Evolutionary conservation across 2,113 vertebrate genomes (phyloP).

Genomic region (Elachura formosa): DNA sequence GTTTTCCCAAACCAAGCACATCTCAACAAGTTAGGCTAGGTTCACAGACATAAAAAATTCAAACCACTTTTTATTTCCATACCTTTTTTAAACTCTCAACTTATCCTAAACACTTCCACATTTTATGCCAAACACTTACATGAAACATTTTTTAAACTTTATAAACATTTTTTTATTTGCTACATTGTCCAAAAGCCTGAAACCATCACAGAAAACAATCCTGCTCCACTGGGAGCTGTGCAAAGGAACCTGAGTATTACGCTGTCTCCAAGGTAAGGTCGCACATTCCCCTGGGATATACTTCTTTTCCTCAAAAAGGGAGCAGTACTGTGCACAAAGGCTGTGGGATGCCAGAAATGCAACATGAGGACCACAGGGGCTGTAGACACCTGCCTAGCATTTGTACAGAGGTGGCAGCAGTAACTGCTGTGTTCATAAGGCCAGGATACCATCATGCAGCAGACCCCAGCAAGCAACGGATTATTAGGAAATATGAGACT

Average conservation of each 20-base stretch:
- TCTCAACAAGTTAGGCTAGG: constrained; percentile 25
- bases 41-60: constrained; percentile 7
- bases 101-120: constrained; percentile 6
- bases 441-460: background rate
- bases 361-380: background rate
- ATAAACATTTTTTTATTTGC: background rate
- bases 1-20: constrained; percentile 32
- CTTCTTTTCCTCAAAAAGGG: background rate
- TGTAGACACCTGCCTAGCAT: background rate
- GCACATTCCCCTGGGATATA: background rate
- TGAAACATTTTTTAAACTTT: background rate
- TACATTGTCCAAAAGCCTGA: background rate
- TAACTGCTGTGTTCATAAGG: background rate
- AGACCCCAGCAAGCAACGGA: rapidly evolving
- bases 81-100: background rate
- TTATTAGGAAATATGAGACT: background rate
- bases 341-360: background rate
- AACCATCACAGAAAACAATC: background rate
- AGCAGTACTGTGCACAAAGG: background rate
- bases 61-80: background rate
- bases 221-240: background rate
- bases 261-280: background rate
- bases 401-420: rapidly evolving
- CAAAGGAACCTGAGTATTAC: background rate
- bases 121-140: background rate